Evolutionary conservation across 2,113 vertebrate genomes (phyloP), one percentile per base, ranked within the genome.

Genomic region (Oreochromis spilurus): DNA sequence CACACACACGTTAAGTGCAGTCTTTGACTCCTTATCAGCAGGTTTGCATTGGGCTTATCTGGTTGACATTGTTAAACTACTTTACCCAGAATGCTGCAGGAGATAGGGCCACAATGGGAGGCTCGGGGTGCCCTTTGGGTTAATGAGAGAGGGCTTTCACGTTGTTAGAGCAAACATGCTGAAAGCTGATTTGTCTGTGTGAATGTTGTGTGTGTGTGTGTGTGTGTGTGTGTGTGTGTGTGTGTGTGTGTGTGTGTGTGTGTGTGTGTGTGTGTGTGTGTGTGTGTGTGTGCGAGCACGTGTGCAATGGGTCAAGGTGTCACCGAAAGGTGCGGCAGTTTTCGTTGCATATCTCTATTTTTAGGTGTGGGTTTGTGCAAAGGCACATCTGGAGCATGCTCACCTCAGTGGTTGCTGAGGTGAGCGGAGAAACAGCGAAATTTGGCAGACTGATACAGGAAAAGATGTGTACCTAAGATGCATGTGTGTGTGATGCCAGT

Each of bases 11-110:
- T 95, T 95, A 95, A 96, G 93, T 92, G 95, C 91, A 89, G 93
- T 94, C 94, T 94, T 94, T 94, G 91, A 94, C 89, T 94, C 87
- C 94, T 95, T 95, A 95, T 95, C 95, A 91, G 93, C 62, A 81
- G 86, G 94, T 95, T 96, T 95, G 95, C 93, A 87, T 92, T 95
- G 88, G 87, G 92, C 94, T 96, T 96, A 96, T 96, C 95, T 89
- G 86, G 90, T 83, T 93, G 95, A 95, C 95, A 95, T 95, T 96
- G 95, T 95, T 94, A 95, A 94, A 95, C 95, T 96, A 95, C 95
- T 95, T 95, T 95, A 96, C 94, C 95, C 94, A 95, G 92, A 95
- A 96, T 95, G 94, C 95, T 55, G 89, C 26, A 36, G 89, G 91
- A 95, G 94, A 95, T 95, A 95, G 90, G 91, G 92, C 87, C 89